Conservation (phyloP, 2,888 invertebrate species). For the Cantharis rustica region DNA sequence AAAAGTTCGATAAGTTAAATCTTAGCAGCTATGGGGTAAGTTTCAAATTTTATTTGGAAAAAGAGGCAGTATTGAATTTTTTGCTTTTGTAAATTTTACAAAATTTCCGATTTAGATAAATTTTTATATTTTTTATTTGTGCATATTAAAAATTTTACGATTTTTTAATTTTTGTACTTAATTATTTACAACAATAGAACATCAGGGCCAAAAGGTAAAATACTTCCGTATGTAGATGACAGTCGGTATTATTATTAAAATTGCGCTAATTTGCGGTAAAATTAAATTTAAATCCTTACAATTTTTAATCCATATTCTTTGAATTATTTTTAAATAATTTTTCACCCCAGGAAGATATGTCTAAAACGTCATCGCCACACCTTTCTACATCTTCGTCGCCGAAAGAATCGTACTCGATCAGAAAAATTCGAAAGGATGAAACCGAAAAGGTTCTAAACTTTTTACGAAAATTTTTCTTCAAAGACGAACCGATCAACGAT, state of each 20-base stretch:
- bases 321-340: slow-evolving; percentile 14
- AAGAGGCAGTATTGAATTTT: background rate
- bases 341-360: slow-evolving; percentile 39
- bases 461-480: slow-evolving; percentile 68
- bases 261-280: background rate
- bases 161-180: background rate
- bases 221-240: background rate
- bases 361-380: slow-evolving; percentile 46
- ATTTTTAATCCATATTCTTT: no score
- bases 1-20: slow-evolving; percentile 46
- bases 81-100: background rate
- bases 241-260: background rate
- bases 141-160: background rate
- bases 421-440: slow-evolving; percentile 57
- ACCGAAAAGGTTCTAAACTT: slow-evolving; percentile 61
- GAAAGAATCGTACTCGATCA: slow-evolving; percentile 56
- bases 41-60: background rate
- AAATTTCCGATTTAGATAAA: background rate
- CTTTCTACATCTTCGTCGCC: slow-evolving; percentile 46
- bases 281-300: background rate
- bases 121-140: background rate
- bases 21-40: slow-evolving; percentile 46
- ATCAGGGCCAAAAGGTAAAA: background rate
- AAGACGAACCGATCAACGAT: slow-evolving; percentile 72
- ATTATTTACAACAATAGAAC: background rate